Conservation (phyloP, 2,888 invertebrate genomes). For the Drosophila neoperkinsi region DNA sequence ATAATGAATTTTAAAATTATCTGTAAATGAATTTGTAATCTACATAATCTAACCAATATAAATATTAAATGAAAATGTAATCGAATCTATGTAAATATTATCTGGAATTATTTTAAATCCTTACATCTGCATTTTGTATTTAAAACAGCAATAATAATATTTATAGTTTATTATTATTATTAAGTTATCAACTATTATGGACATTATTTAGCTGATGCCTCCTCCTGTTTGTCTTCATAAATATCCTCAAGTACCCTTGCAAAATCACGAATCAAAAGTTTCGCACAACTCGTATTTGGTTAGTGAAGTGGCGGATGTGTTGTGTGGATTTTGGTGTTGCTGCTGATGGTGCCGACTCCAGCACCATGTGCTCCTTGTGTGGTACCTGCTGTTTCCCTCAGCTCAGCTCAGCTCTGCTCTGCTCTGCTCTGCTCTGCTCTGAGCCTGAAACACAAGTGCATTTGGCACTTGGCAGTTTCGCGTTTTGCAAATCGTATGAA, state of each 20-base stretch:
- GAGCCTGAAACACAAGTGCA: constrained; percentile 55
- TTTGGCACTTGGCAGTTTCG: constrained; percentile 26
- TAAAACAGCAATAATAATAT: neutral
- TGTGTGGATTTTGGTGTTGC: constrained; percentile 34
- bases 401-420: neutral
- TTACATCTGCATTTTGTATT: neutral
- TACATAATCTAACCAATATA: neutral
- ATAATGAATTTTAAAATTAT: neutral
- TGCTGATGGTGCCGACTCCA: constrained; percentile 5
- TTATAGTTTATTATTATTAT: neutral
- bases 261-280: constrained; percentile 50
- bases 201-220: neutral
- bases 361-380: neutral
- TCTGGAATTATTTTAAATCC: neutral
- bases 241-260: neutral
- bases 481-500: constrained; percentile 41
- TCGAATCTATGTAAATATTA: neutral
- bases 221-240: too few species aligned
- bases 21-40: neutral
- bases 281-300: constrained; percentile 56
- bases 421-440: neutral
- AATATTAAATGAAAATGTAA: neutral
- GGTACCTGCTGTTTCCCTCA: constrained; percentile 28
- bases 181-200: neutral
- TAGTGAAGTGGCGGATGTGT: constrained; percentile 34